A percentile compares a stretch with the other conserved stretches of the same genome.
These are phyloP conservation scores for Acronicta alni DNA, from an alignment of 2,888 invertebrate species.

Conservation along the genomic window DNA sequence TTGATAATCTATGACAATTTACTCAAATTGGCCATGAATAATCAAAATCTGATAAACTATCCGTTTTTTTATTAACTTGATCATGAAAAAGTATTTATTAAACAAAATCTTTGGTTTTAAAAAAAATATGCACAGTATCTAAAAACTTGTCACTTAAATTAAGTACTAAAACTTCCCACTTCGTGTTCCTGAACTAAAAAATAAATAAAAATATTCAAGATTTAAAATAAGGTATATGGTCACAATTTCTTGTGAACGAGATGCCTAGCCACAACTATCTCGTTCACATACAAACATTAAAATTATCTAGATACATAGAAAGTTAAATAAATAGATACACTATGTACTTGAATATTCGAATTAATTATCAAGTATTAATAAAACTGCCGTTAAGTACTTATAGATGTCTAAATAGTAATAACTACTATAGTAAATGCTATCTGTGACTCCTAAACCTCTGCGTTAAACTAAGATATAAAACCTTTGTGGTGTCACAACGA, in stretches of 20 bases:
- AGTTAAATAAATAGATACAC: constrained; percentile 11
- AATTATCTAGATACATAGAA: constrained; percentile 16
- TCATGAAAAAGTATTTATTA: too few species aligned
- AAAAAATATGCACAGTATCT: too few species aligned
- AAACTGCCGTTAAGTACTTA: constrained; percentile 46
- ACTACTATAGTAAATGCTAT: neutral
- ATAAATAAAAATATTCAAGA: too few species aligned
- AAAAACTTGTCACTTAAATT: neutral
- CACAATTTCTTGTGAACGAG: neutral
- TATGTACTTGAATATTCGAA: neutral
- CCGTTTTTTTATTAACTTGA: too few species aligned
- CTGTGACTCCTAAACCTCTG: constrained; percentile 1
- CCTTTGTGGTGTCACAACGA: constrained; percentile 32
- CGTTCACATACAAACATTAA: neutral
- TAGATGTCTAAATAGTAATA: constrained; percentile 17
- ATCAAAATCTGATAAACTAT: too few species aligned
- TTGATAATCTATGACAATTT: too few species aligned
- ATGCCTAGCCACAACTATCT: neutral
- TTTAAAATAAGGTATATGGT: neutral
- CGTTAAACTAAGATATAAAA: constrained; percentile 8
- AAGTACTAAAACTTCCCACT: neutral
- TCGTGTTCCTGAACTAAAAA: neutral
- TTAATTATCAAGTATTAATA: constrained; percentile 5
- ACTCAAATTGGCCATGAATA: too few species aligned
- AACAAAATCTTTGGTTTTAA: too few species aligned